Conservation (phyloP, 1,140 invertebrate species). For the Cyclargus thomasi region DNA sequence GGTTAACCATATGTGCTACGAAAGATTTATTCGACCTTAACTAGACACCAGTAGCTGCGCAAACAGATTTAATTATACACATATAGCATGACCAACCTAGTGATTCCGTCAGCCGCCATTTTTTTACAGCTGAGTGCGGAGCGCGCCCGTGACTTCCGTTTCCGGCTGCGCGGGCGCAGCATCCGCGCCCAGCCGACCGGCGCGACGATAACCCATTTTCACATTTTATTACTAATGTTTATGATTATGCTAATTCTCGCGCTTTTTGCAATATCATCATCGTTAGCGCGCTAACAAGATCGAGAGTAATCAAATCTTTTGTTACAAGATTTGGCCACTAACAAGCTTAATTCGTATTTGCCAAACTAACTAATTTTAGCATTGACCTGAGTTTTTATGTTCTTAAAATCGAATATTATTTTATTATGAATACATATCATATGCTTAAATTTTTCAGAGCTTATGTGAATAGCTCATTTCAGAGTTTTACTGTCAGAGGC, state of each 20-base stretch:
- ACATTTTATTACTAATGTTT: constrained; percentile 13
- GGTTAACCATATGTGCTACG: too few relatives aligned
- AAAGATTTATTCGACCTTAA: too few relatives aligned
- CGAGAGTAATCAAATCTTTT: constrained; percentile 13
- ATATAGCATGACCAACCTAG: constrained; percentile 45
- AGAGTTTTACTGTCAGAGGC: too few relatives aligned
- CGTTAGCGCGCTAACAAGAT: constrained; percentile 9
- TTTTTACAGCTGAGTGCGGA: constrained; percentile 67
- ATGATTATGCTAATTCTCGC: neutral
- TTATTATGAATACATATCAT: too few relatives aligned
- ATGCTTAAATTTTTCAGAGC: too few relatives aligned
- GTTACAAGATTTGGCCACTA: neutral
- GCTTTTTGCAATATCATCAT: neutral
- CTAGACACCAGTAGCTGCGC: neutral
- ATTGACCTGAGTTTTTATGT: too few relatives aligned
- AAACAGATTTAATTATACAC: constrained; percentile 11
- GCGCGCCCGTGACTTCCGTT: constrained; percentile 70
- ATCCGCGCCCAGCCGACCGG: constrained; percentile 60
- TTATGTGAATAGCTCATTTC: too few relatives aligned
- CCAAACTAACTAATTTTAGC: too few relatives aligned
- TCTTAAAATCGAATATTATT: too few relatives aligned
- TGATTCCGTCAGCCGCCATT: constrained; percentile 50
- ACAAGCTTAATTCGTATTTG: too few relatives aligned
- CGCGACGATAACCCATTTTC: constrained; percentile 28
- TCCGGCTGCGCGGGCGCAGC: constrained; percentile 70